Conservation (phyloP, 2,797 vertebrate genomes). For the Micrastur ruficollis region DNA sequence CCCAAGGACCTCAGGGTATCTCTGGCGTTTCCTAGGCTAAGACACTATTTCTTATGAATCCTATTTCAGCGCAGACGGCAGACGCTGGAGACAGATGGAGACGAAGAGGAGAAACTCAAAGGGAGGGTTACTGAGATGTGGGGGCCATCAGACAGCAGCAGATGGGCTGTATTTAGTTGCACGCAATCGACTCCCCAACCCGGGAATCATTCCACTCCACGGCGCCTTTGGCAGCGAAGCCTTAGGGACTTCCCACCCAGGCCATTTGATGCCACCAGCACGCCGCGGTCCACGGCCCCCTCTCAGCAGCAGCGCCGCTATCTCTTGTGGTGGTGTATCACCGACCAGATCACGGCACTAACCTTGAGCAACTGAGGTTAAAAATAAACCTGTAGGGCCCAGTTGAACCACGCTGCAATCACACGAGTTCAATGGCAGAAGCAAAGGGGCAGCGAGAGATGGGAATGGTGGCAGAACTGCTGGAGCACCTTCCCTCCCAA, state of each 20-base stretch:
- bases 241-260: neutral
- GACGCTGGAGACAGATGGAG: neutral
- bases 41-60: neutral
- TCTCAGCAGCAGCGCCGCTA: accelerated
- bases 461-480: neutral
- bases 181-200: neutral
- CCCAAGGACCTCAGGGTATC: neutral
- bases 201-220: neutral
- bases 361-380: neutral
- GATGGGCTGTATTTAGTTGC: neutral
- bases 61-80: neutral
- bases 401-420: neutral
- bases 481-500: neutral
- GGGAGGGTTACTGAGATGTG: neutral
- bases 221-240: neutral
- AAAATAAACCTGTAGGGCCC: neutral
- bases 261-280: neutral
- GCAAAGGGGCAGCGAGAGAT: neutral
- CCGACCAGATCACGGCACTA: neutral
- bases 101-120: neutral
- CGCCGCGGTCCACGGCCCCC: neutral
- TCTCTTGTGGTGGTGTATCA: neutral
- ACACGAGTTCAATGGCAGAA: neutral
- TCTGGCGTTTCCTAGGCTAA: neutral
- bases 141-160: neutral